A percentile compares a stretch with the other conserved stretches of the same genome.
Evolutionary conservation across 2,113 vertebrate species (phyloP).

Genomic region (Mesoclemmys tuberculata): DNA sequence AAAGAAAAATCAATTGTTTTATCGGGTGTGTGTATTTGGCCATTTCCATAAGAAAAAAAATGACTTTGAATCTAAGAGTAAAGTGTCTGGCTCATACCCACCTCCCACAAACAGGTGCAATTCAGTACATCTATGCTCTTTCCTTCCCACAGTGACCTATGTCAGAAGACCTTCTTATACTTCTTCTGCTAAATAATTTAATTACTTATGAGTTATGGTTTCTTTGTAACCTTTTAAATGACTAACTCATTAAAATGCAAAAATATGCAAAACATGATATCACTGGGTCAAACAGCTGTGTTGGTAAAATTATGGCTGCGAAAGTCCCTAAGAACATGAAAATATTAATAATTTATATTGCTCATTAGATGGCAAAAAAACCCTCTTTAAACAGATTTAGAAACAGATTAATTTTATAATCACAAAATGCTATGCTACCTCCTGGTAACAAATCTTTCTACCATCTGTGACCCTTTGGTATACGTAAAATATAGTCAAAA

Average conservation of each 20-base stretch:
- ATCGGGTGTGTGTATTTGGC: not conserved
- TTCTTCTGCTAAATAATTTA: conserved; percentile 82
- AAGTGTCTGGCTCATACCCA: conserved; percentile 30
- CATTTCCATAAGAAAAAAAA: conserved; percentile 44
- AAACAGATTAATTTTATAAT: conserved; percentile 80
- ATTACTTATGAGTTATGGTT: conserved; percentile 85
- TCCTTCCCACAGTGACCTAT: conserved; percentile 75
- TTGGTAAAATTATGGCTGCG: conserved; percentile 79
- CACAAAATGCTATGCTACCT: conserved; percentile 74
- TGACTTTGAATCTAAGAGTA: conserved; percentile 16
- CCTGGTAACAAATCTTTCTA: conserved; percentile 74
- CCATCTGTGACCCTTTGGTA: conserved; percentile 75
- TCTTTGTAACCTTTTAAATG: conserved; percentile 84
- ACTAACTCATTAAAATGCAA: conserved; percentile 82
- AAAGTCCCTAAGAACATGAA: conserved; percentile 80
- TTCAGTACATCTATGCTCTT: conserved; percentile 44
- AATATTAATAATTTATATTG: conserved; percentile 82
- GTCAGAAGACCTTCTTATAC: conserved; percentile 73
- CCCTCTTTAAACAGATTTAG: conserved; percentile 80
- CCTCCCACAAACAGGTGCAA: conserved; percentile 70
- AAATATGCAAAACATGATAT: conserved; percentile 84
- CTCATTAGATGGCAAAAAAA: conserved; percentile 79
- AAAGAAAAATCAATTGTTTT: conserved; percentile 20
- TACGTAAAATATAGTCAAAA: conserved; percentile 69
- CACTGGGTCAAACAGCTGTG: conserved; percentile 83